Conservation (phyloP, 2,797 vertebrate genomes). For the Girardinus metallicus region DNA sequence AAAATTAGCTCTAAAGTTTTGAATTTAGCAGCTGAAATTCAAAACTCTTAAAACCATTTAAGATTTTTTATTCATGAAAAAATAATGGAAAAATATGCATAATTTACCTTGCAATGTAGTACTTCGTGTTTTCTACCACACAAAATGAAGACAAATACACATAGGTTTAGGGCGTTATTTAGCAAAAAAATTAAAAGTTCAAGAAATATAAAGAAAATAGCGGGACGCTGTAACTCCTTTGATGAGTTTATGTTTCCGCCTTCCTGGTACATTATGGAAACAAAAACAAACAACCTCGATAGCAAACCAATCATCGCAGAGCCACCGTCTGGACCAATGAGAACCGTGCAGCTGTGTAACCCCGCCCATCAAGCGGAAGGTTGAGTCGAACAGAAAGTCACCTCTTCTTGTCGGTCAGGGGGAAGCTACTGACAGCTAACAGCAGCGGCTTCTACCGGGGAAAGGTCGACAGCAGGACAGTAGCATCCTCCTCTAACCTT, state of each 20-base stretch:
- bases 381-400: constrained; percentile 65
- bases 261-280: neutral
- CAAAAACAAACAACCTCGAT: neutral
- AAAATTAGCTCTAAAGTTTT: neutral
- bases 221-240: neutral
- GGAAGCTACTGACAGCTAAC: constrained; percentile 41
- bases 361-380: constrained; percentile 55
- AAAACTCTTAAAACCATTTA: neutral
- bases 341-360: neutral
- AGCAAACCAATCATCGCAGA: constrained; percentile 36
- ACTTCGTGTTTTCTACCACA: neutral
- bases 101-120: neutral
- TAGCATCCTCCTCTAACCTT: constrained; percentile 23
- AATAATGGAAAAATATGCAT: neutral
- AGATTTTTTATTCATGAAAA: neutral
- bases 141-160: neutral
- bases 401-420: constrained; percentile 51
- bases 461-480: constrained; percentile 72
- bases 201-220: neutral
- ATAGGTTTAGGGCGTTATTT: neutral
- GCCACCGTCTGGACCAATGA: constrained; percentile 50
- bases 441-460: constrained; percentile 7
- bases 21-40: neutral
- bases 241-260: constrained; percentile 19
- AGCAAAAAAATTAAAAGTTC: neutral